Percentiles rank a stretch among this genome's conserved stretches.
phyloP scores from a whole-genome alignment of 2,888 invertebrate genomes.

The Pollenia amentaria region DNA sequence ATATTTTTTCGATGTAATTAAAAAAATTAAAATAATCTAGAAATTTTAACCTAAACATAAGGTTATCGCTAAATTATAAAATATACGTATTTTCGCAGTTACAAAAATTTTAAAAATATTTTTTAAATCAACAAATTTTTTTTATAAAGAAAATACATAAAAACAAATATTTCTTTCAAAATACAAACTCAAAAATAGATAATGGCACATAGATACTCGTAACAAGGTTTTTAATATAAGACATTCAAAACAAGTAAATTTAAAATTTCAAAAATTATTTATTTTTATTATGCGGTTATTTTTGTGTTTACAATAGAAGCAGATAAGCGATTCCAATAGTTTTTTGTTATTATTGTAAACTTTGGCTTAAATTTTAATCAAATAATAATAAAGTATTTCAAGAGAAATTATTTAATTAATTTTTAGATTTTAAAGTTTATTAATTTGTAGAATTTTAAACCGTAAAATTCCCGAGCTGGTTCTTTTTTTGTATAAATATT shows the following conservation, averaged over 20 bases:
- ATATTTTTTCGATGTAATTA: not conserved
- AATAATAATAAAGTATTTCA: not conserved
- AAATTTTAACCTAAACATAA: slow-evolving; percentile 30
- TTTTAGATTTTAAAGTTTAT: not conserved
- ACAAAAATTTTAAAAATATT: not conserved
- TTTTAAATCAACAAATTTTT: not conserved
- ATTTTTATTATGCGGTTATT: too few species aligned
- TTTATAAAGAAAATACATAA: not conserved
- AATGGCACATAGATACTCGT: not conserved
- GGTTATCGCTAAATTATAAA: slow-evolving; percentile 40
- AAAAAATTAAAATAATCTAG: slow-evolving; percentile 18
- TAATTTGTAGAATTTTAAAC: not conserved
- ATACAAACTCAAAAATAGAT: not conserved
- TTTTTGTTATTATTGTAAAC: too few species aligned
- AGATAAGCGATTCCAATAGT: not conserved
- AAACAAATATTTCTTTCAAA: too few species aligned
- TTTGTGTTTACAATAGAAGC: too few species aligned
- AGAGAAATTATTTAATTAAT: slow-evolving; percentile 6
- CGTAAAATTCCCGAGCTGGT: not conserved
- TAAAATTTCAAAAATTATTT: too few species aligned
- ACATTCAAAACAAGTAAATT: too few species aligned
- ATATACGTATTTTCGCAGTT: not conserved
- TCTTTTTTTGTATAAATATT: not conserved
- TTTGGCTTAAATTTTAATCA: not conserved
- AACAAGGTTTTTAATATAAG: not conserved